These are phyloP conservation scores for Colossoma macropomum DNA, from an alignment of 2,113 vertebrate genomes.

Conservation along the genomic window DNA sequence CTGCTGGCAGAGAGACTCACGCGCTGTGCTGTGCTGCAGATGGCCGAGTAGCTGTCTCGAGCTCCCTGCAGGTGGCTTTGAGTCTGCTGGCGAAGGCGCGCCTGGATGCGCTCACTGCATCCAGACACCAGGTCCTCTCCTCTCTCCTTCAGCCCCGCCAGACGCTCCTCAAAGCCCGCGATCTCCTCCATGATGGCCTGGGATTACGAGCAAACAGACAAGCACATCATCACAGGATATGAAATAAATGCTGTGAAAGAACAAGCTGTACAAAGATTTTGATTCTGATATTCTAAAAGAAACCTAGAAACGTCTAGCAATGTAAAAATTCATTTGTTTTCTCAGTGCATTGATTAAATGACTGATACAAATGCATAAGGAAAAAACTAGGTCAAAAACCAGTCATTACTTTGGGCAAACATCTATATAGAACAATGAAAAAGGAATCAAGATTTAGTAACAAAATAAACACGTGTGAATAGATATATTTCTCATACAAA, in stretches of 20 bases:
- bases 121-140: slow-evolving; percentile 85
- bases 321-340: no score
- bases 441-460: no score
- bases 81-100: slow-evolving; percentile 87
- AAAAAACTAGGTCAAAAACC: no score
- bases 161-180: slow-evolving; percentile 91
- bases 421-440: no score
- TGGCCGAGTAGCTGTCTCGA: slow-evolving; percentile 93
- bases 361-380: no score
- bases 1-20: slow-evolving; percentile 77
- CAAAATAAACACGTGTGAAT: no score
- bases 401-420: no score
- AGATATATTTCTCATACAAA: no score
- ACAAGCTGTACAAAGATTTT: not conserved
- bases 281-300: no score
- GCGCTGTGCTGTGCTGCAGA: slow-evolving; percentile 95
- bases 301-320: no score
- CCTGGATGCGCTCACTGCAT: slow-evolving; percentile 88
- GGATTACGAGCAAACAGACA: slow-evolving; percentile 19
- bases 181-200: slow-evolving; percentile 99
- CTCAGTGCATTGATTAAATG: no score
- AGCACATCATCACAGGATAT: not conserved
- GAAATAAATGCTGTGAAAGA: not conserved
- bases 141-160: slow-evolving; percentile 83
- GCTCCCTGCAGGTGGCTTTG: slow-evolving; percentile 90